phyloP scores from a whole-genome alignment of 2,888 invertebrate species.

The Stenolophus ochropezus region DNA sequence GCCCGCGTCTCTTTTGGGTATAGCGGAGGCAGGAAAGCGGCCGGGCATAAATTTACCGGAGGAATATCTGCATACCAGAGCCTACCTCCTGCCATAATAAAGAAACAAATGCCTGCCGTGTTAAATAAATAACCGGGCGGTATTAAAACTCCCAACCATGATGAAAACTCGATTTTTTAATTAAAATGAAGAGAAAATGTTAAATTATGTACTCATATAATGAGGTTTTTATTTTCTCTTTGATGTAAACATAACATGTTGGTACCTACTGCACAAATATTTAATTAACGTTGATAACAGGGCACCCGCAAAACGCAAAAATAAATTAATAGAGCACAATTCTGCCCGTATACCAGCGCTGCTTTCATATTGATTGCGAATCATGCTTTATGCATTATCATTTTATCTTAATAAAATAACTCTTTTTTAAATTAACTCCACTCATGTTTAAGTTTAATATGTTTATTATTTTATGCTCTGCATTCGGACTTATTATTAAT shows the following conservation, averaged over 20 bases:
- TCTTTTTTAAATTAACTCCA: too few relatives aligned
- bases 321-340: too few relatives aligned
- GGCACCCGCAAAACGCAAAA: slow-evolving; percentile 13
- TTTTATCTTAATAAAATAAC: too few relatives aligned
- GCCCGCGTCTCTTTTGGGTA: slow-evolving; percentile 7
- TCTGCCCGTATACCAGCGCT: too few relatives aligned
- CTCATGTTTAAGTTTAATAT: too few relatives aligned
- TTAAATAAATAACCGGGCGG: slow-evolving; percentile 53
- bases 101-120: slow-evolving; percentile 47
- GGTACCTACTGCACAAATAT: slow-evolving; percentile 37
- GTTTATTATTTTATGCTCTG: too few relatives aligned
- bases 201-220: slow-evolving; percentile 52
- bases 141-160: slow-evolving; percentile 37
- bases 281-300: slow-evolving; percentile 39
- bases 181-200: slow-evolving; percentile 53
- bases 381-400: too few relatives aligned
- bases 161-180: slow-evolving; percentile 56
- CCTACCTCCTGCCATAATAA: slow-evolving; percentile 20
- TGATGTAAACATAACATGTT: slow-evolving; percentile 38
- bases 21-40: neutral
- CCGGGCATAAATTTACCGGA: slow-evolving; percentile 23
- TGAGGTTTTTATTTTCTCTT: slow-evolving; percentile 51
- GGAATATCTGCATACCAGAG: slow-evolving; percentile 27
- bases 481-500: too few relatives aligned
- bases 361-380: too few relatives aligned